Evolutionary conservation across 2,888 invertebrate species (phyloP).

Genomic region (Ormyrus nitidulus): DNA sequence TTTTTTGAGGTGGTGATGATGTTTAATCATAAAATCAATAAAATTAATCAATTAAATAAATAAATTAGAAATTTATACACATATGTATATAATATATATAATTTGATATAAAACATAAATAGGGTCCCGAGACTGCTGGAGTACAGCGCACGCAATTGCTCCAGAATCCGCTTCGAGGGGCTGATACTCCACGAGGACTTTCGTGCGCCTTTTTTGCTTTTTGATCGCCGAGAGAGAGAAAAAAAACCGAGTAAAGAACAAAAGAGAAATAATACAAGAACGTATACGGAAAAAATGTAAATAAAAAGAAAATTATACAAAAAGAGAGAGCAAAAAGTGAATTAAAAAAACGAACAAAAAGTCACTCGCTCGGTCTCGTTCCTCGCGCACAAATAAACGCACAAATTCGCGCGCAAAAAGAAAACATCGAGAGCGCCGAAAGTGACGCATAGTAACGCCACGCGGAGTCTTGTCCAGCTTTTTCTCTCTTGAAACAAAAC

Average conservation of each 20-base stretch:
- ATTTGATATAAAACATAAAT: slow-evolving; percentile 75
- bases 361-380: slow-evolving; percentile 48
- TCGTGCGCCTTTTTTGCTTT: slow-evolving; percentile 33
- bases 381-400: slow-evolving; percentile 42
- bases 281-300: background rate
- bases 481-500: slow-evolving; percentile 22
- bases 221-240: slow-evolving; percentile 10
- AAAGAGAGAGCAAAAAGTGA: background rate
- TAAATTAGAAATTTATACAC: slow-evolving; percentile 74
- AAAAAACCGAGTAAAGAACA: slow-evolving; percentile 13
- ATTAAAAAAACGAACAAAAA: slow-evolving; percentile 36
- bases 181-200: slow-evolving; percentile 54
- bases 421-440: slow-evolving; percentile 28
- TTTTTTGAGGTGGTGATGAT: slow-evolving; percentile 70
- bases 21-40: slow-evolving; percentile 75
- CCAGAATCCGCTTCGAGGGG: slow-evolving; percentile 60
- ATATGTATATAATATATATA: slow-evolving; percentile 64
- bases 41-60: slow-evolving; percentile 75
- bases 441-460: slow-evolving; percentile 22
- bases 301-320: background rate
- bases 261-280: slow-evolving; percentile 17
- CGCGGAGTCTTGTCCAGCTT: slow-evolving; percentile 11
- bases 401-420: slow-evolving; percentile 21
- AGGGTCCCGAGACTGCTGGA: slow-evolving; percentile 73
- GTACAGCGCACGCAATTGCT: slow-evolving; percentile 64